phyloP scores from a whole-genome alignment of 2,113 vertebrate species.

The Epinephelus cyanopodus region DNA sequence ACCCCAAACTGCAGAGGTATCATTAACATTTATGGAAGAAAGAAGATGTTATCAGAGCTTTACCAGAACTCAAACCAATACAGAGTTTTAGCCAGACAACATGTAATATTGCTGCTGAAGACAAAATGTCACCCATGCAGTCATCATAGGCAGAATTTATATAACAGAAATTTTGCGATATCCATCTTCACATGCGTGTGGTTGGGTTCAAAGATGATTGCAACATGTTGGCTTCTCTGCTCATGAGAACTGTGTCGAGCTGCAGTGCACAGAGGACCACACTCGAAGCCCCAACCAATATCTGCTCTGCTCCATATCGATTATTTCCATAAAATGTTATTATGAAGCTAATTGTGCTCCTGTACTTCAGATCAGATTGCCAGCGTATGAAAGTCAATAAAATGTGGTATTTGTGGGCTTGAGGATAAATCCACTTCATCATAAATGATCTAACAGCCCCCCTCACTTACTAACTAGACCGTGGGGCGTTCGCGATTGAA shows the following conservation, averaged over 20 bases:
- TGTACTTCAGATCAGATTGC: slow-evolving; percentile 73
- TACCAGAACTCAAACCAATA: background rate
- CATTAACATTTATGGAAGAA: background rate
- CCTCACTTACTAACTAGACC: slow-evolving; percentile 48
- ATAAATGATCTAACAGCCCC: slow-evolving; percentile 73
- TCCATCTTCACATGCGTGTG: slow-evolving; percentile 62
- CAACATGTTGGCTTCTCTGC: slow-evolving; percentile 60
- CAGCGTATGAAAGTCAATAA: slow-evolving; percentile 78
- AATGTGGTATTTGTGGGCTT: slow-evolving; percentile 78
- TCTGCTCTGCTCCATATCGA: slow-evolving; percentile 71
- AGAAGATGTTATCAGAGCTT: background rate
- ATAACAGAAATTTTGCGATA: background rate
- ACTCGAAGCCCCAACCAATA: slow-evolving; percentile 80
- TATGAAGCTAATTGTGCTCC: slow-evolving; percentile 75
- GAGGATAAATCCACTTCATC: slow-evolving; percentile 67
- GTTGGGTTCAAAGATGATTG: slow-evolving; percentile 70
- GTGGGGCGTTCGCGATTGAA: slow-evolving; percentile 38
- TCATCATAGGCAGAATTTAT: background rate
- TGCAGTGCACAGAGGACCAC: slow-evolving; percentile 83
- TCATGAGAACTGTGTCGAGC: slow-evolving; percentile 72
- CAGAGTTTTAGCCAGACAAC: background rate
- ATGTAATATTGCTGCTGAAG: background rate
- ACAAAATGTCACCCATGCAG: slow-evolving; percentile 3
- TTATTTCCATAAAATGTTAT: slow-evolving; percentile 78
- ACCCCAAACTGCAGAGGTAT: background rate